These are phyloP conservation scores for Portunus trituberculatus DNA, from an alignment of 1,140 invertebrate genomes.

Conservation along the genomic window DNA sequence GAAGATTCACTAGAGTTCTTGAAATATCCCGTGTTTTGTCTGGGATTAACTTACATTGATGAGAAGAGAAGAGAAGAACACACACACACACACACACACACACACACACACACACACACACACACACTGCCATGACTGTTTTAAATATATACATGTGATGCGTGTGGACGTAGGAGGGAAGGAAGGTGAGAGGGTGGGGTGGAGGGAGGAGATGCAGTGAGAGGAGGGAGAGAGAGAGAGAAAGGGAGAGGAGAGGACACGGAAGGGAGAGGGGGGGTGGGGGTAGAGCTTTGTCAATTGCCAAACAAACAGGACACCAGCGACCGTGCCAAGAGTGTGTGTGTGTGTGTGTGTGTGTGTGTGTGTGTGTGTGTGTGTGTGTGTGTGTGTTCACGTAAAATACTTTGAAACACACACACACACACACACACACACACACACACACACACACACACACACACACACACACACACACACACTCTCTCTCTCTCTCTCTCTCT, in stretches of 20 bases:
- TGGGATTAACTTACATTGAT: no score
- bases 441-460: no score
- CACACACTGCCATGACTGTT: no score
- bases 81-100: neutral
- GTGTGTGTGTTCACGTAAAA: neutral
- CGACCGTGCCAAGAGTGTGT: neutral
- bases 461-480: no score
- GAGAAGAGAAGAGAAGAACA: neutral
- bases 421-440: no score
- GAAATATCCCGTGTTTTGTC: no score
- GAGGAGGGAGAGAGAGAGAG: neutral
- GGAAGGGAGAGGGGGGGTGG: neutral
- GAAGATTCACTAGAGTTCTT: no score
- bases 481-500: no score
- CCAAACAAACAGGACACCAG: neutral
- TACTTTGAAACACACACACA: no score
- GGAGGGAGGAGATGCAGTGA: neutral
- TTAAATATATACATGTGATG: no score
- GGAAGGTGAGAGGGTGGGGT: neutral
- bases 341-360: slow-evolving; percentile 41
- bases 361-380: slow-evolving; percentile 41
- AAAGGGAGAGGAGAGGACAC: neutral
- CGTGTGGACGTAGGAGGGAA: neutral
- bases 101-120: neutral
- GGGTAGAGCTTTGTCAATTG: neutral